Evolutionary conservation across 1,140 invertebrate genomes (phyloP).

Genomic region (Drosophila tani): DNA sequence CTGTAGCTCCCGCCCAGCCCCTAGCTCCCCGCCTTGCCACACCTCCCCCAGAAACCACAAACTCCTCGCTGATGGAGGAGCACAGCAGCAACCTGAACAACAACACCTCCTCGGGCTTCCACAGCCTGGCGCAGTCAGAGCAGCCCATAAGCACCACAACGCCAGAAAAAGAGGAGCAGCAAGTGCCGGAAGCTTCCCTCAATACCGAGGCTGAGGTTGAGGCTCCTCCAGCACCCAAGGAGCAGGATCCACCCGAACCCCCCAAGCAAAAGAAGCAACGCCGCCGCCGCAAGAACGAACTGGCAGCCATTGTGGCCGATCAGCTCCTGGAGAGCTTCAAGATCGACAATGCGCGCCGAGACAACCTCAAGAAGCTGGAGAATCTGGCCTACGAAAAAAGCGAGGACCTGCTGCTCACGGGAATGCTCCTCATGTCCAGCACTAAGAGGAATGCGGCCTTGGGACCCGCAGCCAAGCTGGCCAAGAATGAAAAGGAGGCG

Average conservation of each 20-base stretch:
- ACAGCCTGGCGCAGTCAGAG: constrained; percentile 71
- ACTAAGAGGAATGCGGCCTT: constrained; percentile 74
- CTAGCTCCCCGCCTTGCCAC: constrained; percentile 30
- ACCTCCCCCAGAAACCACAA: constrained; percentile 49
- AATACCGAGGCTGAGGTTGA: too few relatives aligned
- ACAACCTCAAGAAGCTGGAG: constrained; percentile 82
- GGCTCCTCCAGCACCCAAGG: too few relatives aligned
- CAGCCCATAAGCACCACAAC: constrained; percentile 3
- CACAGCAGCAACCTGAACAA: constrained; percentile 77
- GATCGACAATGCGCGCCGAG: constrained; percentile 80
- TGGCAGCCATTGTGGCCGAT: constrained; percentile 84
- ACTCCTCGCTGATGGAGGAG: constrained; percentile 55
- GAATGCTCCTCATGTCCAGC: constrained; percentile 82
- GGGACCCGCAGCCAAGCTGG: constrained; percentile 28
- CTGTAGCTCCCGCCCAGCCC: constrained; percentile 52
- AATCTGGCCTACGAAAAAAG: constrained; percentile 81
- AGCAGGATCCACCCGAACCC: not conserved
- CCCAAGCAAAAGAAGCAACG: constrained; percentile 70
- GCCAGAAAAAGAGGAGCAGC: not conserved
- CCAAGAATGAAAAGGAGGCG: constrained; percentile 22
- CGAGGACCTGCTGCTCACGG: constrained; percentile 75
- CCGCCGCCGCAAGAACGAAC: constrained; percentile 77
- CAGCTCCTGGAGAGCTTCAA: constrained; percentile 84
- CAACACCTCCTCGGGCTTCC: constrained; percentile 80
- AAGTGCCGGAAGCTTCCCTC: too few relatives aligned